Percentiles rank a stretch among this genome's conserved stretches.
These are phyloP conservation scores for Epizoanthus fatuus DNA, from an alignment of 92 coral and sea anemone genomes.

Conservation along the genomic window DNA sequence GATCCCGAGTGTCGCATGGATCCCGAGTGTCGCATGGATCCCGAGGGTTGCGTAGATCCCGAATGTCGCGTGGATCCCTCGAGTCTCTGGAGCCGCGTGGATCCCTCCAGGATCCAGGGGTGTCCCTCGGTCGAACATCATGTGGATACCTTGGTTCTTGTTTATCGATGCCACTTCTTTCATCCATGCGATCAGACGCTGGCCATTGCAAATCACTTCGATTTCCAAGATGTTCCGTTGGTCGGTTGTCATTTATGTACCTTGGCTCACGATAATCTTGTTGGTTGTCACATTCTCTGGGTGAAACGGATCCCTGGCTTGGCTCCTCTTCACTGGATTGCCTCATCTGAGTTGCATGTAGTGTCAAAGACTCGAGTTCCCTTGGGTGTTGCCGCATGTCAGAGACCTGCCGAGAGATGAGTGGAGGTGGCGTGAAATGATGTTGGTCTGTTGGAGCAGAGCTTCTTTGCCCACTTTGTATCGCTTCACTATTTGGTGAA, in stretches of 20 bases:
- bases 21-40: conserved; percentile 1
- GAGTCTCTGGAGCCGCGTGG: conserved; percentile 14
- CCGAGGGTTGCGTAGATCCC: not conserved
- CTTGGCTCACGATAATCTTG: not conserved
- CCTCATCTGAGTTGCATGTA: not conserved
- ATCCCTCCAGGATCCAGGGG: conserved; percentile 31
- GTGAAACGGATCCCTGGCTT: not conserved
- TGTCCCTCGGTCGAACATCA: conserved; percentile 29
- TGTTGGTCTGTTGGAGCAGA: not conserved
- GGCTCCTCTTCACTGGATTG: not conserved
- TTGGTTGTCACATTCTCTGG: conserved; percentile 6
- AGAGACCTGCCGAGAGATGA: conserved; percentile 17
- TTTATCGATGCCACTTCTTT: conserved; percentile 13
- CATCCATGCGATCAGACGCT: conserved; percentile 8
- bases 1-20: not conserved
- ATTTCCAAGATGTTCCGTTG: conserved; percentile 1
- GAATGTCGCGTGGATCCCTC: conserved; percentile 7
- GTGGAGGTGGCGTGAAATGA: conserved; percentile 21
- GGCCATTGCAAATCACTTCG: conserved; percentile 1
- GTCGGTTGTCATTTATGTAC: not conserved
- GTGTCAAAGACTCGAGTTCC: not conserved
- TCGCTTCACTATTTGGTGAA: not conserved
- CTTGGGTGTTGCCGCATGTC: conserved; percentile 4
- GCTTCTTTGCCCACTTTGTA: not conserved
- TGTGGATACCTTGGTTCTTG: conserved; percentile 31